Percentiles rank a stretch among this genome's conserved stretches.
phyloP scores from a whole-genome alignment of 2,888 invertebrate species.

The Drosophila mulleri region DNA sequence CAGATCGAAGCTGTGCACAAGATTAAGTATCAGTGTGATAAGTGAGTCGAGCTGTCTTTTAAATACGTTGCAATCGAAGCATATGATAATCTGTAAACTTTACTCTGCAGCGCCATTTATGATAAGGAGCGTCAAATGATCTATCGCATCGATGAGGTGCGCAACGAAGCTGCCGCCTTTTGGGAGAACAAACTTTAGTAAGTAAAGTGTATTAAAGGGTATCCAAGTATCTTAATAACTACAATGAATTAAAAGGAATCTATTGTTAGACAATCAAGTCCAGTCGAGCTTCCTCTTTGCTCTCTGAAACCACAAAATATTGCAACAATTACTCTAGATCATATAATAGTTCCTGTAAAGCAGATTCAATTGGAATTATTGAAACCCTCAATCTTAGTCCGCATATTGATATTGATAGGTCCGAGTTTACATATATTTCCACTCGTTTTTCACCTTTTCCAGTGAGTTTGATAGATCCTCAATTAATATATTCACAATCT shows the following conservation, averaged over 20 bases:
- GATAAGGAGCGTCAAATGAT: constrained; percentile 86
- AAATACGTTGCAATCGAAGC: background rate
- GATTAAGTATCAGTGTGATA: constrained; percentile 85
- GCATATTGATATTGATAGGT: no score
- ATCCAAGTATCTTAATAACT: background rate
- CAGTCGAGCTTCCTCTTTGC: no score
- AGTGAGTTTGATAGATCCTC: no score
- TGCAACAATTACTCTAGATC: no score
- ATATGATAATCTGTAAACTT: background rate
- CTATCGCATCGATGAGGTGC: constrained; percentile 86
- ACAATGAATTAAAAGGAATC: no score
- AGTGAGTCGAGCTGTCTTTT: constrained; percentile 61
- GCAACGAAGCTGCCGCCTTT: constrained; percentile 87
- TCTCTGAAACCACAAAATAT: no score
- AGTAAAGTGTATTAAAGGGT: constrained; percentile 32
- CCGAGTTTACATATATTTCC: no score
- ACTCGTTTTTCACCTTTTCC: background rate
- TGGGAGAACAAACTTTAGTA: constrained; percentile 88
- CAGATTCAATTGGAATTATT: no score
- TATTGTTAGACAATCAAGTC: no score
- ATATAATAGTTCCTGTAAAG: no score
- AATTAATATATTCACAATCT: background rate
- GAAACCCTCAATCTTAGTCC: no score
- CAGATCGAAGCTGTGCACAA: constrained; percentile 85
- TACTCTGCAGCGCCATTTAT: constrained; percentile 80